These are phyloP conservation scores for Apoda limacodes DNA, from an alignment of 2,888 invertebrate species.

Conservation along the genomic window DNA sequence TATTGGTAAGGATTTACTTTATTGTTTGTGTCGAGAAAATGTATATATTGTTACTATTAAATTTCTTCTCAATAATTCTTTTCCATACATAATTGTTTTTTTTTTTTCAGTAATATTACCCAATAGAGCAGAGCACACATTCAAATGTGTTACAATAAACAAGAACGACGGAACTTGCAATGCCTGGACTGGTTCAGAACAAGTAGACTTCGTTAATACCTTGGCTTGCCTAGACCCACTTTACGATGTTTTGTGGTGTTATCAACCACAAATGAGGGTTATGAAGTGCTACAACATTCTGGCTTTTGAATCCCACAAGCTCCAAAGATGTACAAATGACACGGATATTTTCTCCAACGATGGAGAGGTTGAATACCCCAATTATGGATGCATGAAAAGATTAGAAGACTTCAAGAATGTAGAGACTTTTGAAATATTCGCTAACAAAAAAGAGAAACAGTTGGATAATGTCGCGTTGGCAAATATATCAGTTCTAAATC, in stretches of 20 bases:
- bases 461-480: slow-evolving; percentile 41
- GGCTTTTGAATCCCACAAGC: slow-evolving; percentile 75
- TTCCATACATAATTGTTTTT: neutral
- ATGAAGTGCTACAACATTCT: slow-evolving; percentile 87
- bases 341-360: slow-evolving; percentile 31
- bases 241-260: slow-evolving; percentile 96
- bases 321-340: slow-evolving; percentile 49
- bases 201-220: slow-evolving; percentile 85
- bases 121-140: slow-evolving; percentile 81
- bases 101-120: slow-evolving; percentile 80
- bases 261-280: slow-evolving; percentile 72
- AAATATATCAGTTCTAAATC: slow-evolving; percentile 77
- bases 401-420: slow-evolving; percentile 53
- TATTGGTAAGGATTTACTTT: slow-evolving; percentile 72
- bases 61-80: neutral
- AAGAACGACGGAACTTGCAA: slow-evolving; percentile 90
- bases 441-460: slow-evolving; percentile 34
- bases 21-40: neutral
- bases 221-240: slow-evolving; percentile 89
- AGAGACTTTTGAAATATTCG: slow-evolving; percentile 42
- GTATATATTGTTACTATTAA: neutral
- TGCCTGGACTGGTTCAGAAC: slow-evolving; percentile 84
- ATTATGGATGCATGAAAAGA: slow-evolving; percentile 49
- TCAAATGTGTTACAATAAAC: slow-evolving; percentile 90
- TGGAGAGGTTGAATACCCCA: slow-evolving; percentile 45